Evolutionary conservation across 1,140 invertebrate species (phyloP), one percentile per base, ranked within the genome.

Genomic region (Zaprionus capensis): DNA sequence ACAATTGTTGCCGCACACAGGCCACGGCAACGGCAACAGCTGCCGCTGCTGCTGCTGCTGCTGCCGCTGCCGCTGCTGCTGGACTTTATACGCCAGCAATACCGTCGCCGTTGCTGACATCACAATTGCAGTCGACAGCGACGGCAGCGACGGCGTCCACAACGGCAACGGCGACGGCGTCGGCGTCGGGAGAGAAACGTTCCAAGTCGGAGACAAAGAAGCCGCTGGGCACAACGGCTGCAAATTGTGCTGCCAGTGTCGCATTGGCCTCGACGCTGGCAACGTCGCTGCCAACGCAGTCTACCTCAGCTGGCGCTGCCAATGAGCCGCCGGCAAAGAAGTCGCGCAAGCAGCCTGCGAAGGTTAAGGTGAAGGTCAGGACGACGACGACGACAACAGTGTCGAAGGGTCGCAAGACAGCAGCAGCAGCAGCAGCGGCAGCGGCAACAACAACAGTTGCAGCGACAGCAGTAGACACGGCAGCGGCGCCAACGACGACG

Each of bases 181-280:
- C 53, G 53, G 17, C 67, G 5, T 17, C 28, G 17, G 38, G 58
- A 7, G 92, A 91, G 71, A 84, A 83, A 51, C 91, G 92, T 5
- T 93, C 92, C 56, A 92, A 92, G 28, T 93, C 92, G n/a, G 92
- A 93, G 75, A 92, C 92, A 1, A 93, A 93, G 34, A 92, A 91
- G 53, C 80, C 87, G 14, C 20, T 77, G 7, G 64, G 28, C 58
- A 59, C 5, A 17, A 34, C 24, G 28, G 31, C 56, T 34, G 58
- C 53, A 1, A 58, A 49, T 15, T 28, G 46, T 28, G 56, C 31
- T 17, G 65, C 56, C 24, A 63, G 22, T 34, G 56, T 44, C 17
- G 68, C 51, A 7, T 20, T 76, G 38, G 68, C 67, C 24, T 55
- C 55, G 36, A 38, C 36, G 36, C 61, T 51, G n/a, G 59, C 72